Evolutionary conservation across 2,113 vertebrate species (phyloP), one percentile per base, ranked within the genome.

Genomic region (Notechis scutatus): DNA sequence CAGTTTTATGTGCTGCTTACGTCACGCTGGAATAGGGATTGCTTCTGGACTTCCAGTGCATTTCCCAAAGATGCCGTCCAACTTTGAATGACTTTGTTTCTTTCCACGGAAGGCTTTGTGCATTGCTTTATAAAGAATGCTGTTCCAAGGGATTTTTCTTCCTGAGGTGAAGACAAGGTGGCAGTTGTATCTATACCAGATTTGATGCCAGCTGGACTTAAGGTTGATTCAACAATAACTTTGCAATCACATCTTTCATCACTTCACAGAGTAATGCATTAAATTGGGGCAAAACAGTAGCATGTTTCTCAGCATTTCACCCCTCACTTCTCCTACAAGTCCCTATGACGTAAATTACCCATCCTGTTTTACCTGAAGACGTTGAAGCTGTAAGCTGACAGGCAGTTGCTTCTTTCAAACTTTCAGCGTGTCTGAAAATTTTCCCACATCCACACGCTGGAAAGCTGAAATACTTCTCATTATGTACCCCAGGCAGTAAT

Each of bases 1-100:
- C 24, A 91, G 93, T 95, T 94, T 93, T 29, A 20, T 57, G 89
- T 88, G n/a, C 50, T 87, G 26, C 10, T 45, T 39, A 11, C 93
- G 21, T 88, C 47, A 3, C 47, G 91, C 94, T 2, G 47, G 15
- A 9, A 29, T 1, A 29, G 39, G 42, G 42, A 23, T 59, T 59
- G 23, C 39, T 64, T 50, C 20, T 29, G 42, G 18, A 10, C 45
- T 57, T 64, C 7, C 7, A 56, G 3, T 7, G 2, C 23, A 59
- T 42, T 59, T 59, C 26, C 47, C 5, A 42, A 59, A 91, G 59
- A 11, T 59, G 56, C 10, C 91, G 24, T 59, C 42, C 42, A 61
- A 4, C 45, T 26, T 86, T 87, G 42, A 34, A 59, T 45, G 57
- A 91, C 50, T 52, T 34, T 45, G 15, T 39, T 90, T 20, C 9